Evolutionary conservation across 2,797 vertebrate genomes (phyloP).

Genomic region (Microctenopoma steveboyesi): DNA sequence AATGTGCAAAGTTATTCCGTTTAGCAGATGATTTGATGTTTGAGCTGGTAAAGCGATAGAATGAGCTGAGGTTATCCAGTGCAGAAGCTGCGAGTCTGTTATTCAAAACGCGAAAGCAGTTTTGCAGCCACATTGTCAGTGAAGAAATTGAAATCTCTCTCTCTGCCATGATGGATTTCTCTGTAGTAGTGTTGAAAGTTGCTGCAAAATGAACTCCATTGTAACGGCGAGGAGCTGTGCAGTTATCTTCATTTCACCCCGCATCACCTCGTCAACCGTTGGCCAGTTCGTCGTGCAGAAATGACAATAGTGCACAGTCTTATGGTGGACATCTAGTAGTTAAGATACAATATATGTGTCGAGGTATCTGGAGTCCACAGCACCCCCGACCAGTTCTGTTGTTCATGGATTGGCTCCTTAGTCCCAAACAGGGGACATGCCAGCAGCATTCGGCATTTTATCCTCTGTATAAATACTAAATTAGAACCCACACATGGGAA

Average conservation of each 20-base stretch:
- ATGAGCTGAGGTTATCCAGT: not conserved
- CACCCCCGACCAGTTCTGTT: too few species aligned
- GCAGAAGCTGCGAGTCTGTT: conserved; percentile 8
- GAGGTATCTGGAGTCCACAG: too few species aligned
- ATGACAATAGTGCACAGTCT: not conserved
- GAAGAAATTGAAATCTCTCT: conserved; percentile 17
- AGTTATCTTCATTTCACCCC: conserved; percentile 4
- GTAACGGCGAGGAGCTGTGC: not conserved
- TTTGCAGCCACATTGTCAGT: conserved; percentile 17
- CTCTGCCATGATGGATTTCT: conserved; percentile 31
- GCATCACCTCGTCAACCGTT: not conserved
- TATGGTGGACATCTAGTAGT: not conserved
- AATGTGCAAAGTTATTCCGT: conserved; percentile 24
- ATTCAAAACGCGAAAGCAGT: conserved; percentile 19
- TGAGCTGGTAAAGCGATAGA: conserved; percentile 1
- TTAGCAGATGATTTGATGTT: conserved; percentile 14
- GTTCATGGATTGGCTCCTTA: too few species aligned
- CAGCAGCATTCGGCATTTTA: not conserved
- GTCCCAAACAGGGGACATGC: not conserved
- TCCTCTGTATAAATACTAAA: not conserved
- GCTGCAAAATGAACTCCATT: conserved; percentile 15
- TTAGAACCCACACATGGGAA: not conserved
- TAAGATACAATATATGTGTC: not conserved
- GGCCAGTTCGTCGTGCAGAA: not conserved
- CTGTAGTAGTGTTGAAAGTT: conserved; percentile 28